Evolutionary conservation across 2,113 vertebrate genomes (phyloP).

Genomic region (Aplodontia rufa): DNA sequence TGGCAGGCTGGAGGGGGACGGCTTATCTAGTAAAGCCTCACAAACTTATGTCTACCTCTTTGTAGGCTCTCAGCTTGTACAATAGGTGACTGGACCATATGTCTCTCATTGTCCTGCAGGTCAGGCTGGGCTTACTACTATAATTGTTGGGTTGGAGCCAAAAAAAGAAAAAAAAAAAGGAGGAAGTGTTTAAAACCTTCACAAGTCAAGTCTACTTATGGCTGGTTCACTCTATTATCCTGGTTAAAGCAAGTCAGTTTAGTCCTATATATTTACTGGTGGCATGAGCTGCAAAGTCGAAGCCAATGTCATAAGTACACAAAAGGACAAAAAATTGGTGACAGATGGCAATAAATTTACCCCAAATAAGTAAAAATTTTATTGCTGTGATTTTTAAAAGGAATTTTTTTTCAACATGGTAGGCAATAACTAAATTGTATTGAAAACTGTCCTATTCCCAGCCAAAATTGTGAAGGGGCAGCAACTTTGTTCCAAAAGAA

Average conservation of each 20-base stretch:
- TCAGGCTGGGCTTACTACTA: background rate
- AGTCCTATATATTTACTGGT: background rate
- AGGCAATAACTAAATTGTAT: background rate
- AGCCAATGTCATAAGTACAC: background rate
- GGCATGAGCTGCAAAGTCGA: background rate
- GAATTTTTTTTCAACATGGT: background rate
- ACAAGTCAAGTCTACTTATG: background rate
- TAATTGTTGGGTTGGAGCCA: background rate
- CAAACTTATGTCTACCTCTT: background rate
- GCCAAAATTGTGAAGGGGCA: background rate
- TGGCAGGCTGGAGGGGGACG: background rate
- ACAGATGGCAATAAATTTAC: background rate
- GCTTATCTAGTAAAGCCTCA: background rate
- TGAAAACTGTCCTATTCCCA: background rate
- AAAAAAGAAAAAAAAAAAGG: background rate
- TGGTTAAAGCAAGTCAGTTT: background rate
- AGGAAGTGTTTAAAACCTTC: background rate
- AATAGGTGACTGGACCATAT: background rate
- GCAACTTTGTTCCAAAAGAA: background rate
- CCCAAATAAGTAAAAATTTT: background rate
- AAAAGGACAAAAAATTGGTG: background rate
- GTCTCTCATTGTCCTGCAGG: background rate
- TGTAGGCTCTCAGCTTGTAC: background rate
- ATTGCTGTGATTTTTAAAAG: background rate
- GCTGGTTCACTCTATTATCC: background rate